These are phyloP conservation scores for Keiferia lycopersicella DNA, from an alignment of 2,888 invertebrate genomes.

Conservation along the genomic window DNA sequence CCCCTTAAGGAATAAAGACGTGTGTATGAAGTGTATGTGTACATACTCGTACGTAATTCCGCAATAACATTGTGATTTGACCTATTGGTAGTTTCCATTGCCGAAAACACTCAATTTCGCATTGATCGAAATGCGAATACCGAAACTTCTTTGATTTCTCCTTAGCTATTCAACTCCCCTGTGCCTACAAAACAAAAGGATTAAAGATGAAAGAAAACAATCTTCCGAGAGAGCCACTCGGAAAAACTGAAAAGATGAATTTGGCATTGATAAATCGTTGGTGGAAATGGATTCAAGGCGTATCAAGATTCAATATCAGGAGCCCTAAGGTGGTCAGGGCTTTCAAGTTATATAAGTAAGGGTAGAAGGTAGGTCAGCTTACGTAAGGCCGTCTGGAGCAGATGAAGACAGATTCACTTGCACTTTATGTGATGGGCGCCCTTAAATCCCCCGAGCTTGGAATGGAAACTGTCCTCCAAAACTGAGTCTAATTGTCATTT, in stretches of 20 bases:
- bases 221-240: conserved; percentile 18
- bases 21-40: no score
- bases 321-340: conserved; percentile 50
- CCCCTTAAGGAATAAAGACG: no score
- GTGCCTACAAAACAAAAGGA: conserved; percentile 37
- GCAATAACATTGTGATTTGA: background rate
- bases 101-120: background rate
- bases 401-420: conserved; percentile 1
- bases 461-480: background rate
- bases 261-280: conserved; percentile 19
- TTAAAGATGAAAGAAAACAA: conserved; percentile 31
- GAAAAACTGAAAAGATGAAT: conserved; percentile 9
- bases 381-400: conserved; percentile 70
- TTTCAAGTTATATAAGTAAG: conserved; percentile 73
- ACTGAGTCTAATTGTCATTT: background rate
- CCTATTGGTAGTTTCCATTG: background rate
- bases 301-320: conserved; percentile 48
- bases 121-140: conserved; percentile 20
- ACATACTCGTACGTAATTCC: no score
- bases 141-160: conserved; percentile 26
- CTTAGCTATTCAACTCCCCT: conserved; percentile 33
- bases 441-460: background rate
- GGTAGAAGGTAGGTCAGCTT: conserved; percentile 64
- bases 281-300: conserved; percentile 18
- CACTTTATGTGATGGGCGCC: background rate